Percentiles rank a stretch among this genome's conserved stretches.
phyloP scores from a whole-genome alignment of 2,888 invertebrate genomes.

The Scotopteryx bipunctaria region DNA sequence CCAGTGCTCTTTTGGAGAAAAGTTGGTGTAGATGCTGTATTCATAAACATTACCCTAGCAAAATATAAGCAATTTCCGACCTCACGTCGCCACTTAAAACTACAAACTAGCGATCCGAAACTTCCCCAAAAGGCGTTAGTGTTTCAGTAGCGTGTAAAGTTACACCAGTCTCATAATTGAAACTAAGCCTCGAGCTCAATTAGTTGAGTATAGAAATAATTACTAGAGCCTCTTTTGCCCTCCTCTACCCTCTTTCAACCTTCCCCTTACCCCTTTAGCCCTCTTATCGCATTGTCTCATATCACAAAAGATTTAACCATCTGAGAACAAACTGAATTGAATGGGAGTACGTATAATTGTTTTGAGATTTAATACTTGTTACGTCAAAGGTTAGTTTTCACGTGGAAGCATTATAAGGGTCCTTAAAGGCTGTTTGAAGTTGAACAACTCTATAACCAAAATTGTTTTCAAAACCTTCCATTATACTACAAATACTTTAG shows the following conservation, averaged over 20 bases:
- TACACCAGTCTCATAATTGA: constrained; percentile 42
- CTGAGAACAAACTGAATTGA: constrained; percentile 27
- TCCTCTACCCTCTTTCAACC: constrained; percentile 3
- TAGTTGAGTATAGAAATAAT: constrained; percentile 42
- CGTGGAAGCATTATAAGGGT: background rate
- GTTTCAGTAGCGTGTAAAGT: constrained; percentile 25
- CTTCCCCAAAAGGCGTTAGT: constrained; percentile 20
- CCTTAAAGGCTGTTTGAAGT: too few species aligned
- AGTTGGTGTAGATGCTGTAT: too few species aligned
- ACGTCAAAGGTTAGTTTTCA: too few species aligned
- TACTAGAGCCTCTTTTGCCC: constrained; percentile 24
- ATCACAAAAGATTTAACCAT: constrained; percentile 31
- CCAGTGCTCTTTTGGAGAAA: too few species aligned
- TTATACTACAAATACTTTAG: too few species aligned
- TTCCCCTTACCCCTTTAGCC: constrained; percentile 8
- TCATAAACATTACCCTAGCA: background rate
- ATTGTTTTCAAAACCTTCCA: too few species aligned
- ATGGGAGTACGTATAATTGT: constrained; percentile 24
- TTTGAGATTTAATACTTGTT: constrained; percentile 16
- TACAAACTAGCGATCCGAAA: constrained; percentile 10
- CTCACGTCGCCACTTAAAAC: background rate
- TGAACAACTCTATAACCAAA: too few species aligned
- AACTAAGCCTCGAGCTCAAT: constrained; percentile 41
- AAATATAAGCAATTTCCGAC: background rate
- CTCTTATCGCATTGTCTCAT: constrained; percentile 25